phyloP scores from a whole-genome alignment of 2,797 vertebrate species.

The Brachyrhaphis roseni region DNA sequence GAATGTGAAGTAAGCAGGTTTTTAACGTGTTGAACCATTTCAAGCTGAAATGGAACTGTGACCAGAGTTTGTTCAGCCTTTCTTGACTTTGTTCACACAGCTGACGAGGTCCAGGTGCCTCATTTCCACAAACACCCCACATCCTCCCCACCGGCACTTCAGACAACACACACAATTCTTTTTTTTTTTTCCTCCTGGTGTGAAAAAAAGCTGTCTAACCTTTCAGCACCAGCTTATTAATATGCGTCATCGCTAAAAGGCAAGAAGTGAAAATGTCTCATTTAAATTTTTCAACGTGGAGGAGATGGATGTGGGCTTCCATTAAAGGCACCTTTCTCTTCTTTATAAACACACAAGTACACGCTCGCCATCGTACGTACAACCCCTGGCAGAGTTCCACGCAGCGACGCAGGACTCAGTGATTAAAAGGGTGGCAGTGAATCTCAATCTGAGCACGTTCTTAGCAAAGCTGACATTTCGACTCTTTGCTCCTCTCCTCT shows the following conservation, averaged over 20 bases:
- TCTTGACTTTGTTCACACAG: slow-evolving; percentile 49
- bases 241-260: slow-evolving; percentile 75
- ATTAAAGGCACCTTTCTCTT: slow-evolving; percentile 54
- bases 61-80: slow-evolving; percentile 61
- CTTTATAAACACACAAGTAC: slow-evolving; percentile 50
- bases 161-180: slow-evolving; percentile 37
- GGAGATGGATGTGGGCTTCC: slow-evolving; percentile 65
- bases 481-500: slow-evolving; percentile 59
- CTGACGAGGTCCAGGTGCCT: slow-evolving; percentile 20
- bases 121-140: slow-evolving; percentile 22
- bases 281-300: slow-evolving; percentile 71
- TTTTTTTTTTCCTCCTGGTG: slow-evolving; percentile 10
- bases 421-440: slow-evolving; percentile 64
- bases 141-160: slow-evolving; percentile 32
- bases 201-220: slow-evolving; percentile 63
- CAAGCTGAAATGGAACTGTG: slow-evolving; percentile 38
- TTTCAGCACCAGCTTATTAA: slow-evolving; percentile 75
- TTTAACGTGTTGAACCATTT: not conserved
- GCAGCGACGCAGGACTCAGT: slow-evolving; percentile 45
- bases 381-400: slow-evolving; percentile 49
- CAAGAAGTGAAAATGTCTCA: slow-evolving; percentile 79
- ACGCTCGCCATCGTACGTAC: slow-evolving; percentile 34
- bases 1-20: not conserved
- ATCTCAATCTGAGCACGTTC: slow-evolving; percentile 74
- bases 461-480: slow-evolving; percentile 71